These are phyloP conservation scores for Dexiosoma caninum DNA, from an alignment of 2,888 invertebrate genomes.

Conservation along the genomic window DNA sequence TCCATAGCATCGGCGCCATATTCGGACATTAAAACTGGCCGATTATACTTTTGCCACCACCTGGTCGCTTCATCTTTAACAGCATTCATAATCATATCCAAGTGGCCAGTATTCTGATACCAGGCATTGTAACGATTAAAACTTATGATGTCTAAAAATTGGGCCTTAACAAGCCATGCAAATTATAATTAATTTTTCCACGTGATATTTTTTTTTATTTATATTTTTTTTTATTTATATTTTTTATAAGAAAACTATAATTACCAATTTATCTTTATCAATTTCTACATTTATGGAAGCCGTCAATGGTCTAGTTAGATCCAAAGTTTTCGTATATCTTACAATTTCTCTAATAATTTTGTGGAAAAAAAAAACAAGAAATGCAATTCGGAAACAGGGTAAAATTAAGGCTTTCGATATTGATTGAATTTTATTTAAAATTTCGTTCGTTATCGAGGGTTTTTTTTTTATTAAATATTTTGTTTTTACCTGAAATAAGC, in stretches of 20 bases:
- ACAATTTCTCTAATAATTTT: conserved; percentile 82
- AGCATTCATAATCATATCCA: conserved; percentile 85
- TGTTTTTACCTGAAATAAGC: conserved; percentile 86
- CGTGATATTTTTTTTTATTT: too few relatives aligned
- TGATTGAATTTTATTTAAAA: too few relatives aligned
- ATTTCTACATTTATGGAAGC: conserved; percentile 84
- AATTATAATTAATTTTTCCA: too few relatives aligned
- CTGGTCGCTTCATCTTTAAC: conserved; percentile 86
- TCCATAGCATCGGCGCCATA: conserved; percentile 97
- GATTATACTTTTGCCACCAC: conserved; percentile 89
- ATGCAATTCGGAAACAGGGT: too few relatives aligned
- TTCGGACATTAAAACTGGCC: conserved; percentile 95
- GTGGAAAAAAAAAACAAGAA: background rate
- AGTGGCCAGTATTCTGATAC: conserved; percentile 91
- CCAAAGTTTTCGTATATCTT: conserved; percentile 85
- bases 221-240: background rate
- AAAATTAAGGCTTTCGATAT: too few relatives aligned
- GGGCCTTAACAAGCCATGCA: conserved; percentile 79
- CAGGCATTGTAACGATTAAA: conserved; percentile 98
- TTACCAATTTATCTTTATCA: conserved; percentile 82
- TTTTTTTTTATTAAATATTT: background rate
- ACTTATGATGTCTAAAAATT: conserved; percentile 91
- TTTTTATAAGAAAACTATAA: background rate
- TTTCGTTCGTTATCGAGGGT: too few relatives aligned
- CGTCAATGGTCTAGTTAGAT: conserved; percentile 90